Evolutionary conservation across 30 jellyfish, hydroid and myxozoan genomes (phyloP).

Genomic region (Hydra vulgaris): DNA sequence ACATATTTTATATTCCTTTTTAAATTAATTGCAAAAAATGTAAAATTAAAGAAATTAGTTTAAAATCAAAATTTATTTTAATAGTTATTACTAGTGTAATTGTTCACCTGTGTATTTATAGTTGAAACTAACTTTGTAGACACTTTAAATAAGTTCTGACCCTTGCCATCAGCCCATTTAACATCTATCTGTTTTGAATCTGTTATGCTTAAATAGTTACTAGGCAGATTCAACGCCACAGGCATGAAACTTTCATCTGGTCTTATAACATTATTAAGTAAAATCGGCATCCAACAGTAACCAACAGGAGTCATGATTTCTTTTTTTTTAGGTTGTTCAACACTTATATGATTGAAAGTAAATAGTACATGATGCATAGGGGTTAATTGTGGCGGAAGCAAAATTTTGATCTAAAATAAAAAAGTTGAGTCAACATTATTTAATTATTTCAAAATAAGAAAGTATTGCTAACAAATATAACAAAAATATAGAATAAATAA

Average conservation of each 20-base stretch:
- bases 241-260: constrained; percentile 57
- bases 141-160: constrained; percentile 55
- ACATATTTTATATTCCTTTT: no score
- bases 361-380: constrained; percentile 73
- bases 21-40: no score
- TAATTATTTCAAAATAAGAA: not conserved
- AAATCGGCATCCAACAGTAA: constrained; percentile 81
- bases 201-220: constrained; percentile 27
- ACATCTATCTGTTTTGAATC: constrained; percentile 39
- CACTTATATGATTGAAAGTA: constrained; percentile 85
- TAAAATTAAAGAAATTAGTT: no score
- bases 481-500: no score
- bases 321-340: constrained; percentile 90
- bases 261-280: constrained; percentile 64
- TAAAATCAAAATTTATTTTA: no score
- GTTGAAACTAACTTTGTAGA: constrained; percentile 75
- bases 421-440: not conserved
- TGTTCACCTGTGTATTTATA: constrained; percentile 71
- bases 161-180: constrained; percentile 98
- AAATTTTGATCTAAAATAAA: constrained; percentile 57
- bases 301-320: constrained; percentile 80
- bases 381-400: constrained; percentile 80
- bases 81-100: no score
- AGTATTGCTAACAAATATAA: not conserved
- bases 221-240: constrained; percentile 77